These are phyloP conservation scores for Hoplias malabaricus DNA, from an alignment of 2,113 vertebrate genomes.

Conservation along the genomic window DNA sequence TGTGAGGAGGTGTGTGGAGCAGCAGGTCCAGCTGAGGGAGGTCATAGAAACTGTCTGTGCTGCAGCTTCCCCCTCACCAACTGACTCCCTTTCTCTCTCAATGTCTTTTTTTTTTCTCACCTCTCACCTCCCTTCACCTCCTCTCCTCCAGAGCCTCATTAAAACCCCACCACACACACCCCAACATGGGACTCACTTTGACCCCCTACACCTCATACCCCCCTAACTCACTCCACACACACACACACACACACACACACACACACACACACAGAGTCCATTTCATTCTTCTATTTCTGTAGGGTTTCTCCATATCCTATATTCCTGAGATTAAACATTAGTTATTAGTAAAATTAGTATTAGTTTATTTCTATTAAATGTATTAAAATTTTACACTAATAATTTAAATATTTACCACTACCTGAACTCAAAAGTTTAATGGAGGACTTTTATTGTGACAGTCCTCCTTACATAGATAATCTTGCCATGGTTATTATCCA, in stretches of 20 bases:
- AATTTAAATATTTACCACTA: too few species aligned
- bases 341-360: too few species aligned
- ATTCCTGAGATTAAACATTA: too few species aligned
- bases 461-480: too few species aligned
- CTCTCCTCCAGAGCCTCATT: slow-evolving; percentile 67
- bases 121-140: slow-evolving; percentile 52
- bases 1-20: slow-evolving; percentile 35
- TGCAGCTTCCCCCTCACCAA: slow-evolving; percentile 32
- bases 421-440: too few species aligned
- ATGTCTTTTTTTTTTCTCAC: slow-evolving; percentile 39
- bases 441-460: too few species aligned
- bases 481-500: too few species aligned
- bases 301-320: too few species aligned
- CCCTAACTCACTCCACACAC: not conserved
- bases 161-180: slow-evolving; percentile 51
- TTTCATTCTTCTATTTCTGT: not conserved
- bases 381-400: too few species aligned
- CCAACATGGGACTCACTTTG: slow-evolving; percentile 33
- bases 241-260: not conserved
- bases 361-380: too few species aligned
- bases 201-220: not conserved
- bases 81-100: not conserved
- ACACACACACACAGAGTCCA: slow-evolving; percentile 13
- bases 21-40: slow-evolving; percentile 60
- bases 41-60: slow-evolving; percentile 57